Evolutionary conservation across 2,888 invertebrate species (phyloP), one percentile per base, ranked within the genome.

Genomic region (Tenthredo distinguenda): DNA sequence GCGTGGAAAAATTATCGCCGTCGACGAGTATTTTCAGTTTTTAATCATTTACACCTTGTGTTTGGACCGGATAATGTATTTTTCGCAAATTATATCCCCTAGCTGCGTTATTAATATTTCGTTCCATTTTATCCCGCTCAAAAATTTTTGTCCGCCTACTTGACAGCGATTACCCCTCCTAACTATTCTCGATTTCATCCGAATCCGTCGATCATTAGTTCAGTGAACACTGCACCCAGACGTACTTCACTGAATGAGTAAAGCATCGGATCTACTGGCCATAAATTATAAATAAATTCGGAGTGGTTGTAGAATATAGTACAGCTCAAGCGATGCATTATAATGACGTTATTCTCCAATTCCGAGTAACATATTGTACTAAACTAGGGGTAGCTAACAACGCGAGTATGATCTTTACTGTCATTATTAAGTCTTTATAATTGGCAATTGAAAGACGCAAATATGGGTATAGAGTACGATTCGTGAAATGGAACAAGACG

Each of bases 1-100:
- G 34, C 55, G 79, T 55, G 79, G 37, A 55, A 55, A 55, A 79
- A 79, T 55, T 79, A 55, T 79, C 55, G 9, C 79, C 79, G 34
- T 26, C 34, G 50, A 79, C n/a, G 47, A 34, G 37, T 18, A 79
- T 79, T 79, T 79, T 55, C 55, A 79, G 55, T 79, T 77, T 55
- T 58, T 58, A 79, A 79, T 55, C 79, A 79, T 79, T 79, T 37
- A 55, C 43, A 40, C 40, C 76, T 47, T 76, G 9, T 43, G n/a
- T 26, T 47, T 47, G 6, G 15, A 76, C 31, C 76, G 47, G 18
- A 47, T 37, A 37, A 71, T 71, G 18, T 37, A 71, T 34, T 71
- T 71, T 71, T 71, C 0, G 34, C 12, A 21, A 26, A 62, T 62
- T 62, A 62, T 26, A 10, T 62, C 26, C 2, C 21, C 1, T 26